Evolutionary conservation across 2,888 invertebrate genomes (phyloP).

Genomic region (Sphaeridia pumilis): DNA sequence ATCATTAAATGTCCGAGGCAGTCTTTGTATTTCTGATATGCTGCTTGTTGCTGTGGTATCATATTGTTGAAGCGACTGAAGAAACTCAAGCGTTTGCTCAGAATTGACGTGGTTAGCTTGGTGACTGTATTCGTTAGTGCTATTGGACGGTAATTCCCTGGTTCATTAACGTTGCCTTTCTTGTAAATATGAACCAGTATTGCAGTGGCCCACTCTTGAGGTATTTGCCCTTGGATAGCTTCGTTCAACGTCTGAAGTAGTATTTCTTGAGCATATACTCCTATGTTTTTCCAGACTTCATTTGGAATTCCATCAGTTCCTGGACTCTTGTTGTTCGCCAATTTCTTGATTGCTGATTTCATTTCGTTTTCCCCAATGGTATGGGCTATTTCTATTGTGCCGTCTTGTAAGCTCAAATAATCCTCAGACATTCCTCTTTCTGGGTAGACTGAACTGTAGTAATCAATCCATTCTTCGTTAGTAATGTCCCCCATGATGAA

Average conservation of each 20-base stretch:
- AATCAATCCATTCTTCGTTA: neutral
- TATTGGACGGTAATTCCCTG: neutral
- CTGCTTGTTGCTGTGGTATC: slow-evolving; percentile 1
- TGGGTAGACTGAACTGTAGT: neutral
- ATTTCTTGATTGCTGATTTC: neutral
- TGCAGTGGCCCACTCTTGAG: neutral
- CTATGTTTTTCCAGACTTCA: neutral
- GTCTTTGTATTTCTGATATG: neutral
- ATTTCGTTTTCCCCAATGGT: neutral
- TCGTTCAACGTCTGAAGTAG: neutral
- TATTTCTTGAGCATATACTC: neutral
- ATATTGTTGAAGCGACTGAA: neutral
- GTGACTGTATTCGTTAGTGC: neutral
- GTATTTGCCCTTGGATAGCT: neutral
- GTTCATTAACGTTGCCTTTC: neutral
- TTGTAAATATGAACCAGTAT: slow-evolving; percentile 4
- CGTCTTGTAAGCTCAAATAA: neutral
- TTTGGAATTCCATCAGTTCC: slow-evolving; percentile 2
- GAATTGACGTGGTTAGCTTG: neutral
- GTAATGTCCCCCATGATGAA: neutral
- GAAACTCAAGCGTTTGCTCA: neutral
- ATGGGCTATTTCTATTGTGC: neutral
- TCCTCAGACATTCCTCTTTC: neutral
- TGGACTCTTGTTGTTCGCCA: neutral
- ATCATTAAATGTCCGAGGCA: neutral